Evolutionary conservation across 2,113 vertebrate genomes (phyloP).

Genomic region (Taurulus bubalis): DNA sequence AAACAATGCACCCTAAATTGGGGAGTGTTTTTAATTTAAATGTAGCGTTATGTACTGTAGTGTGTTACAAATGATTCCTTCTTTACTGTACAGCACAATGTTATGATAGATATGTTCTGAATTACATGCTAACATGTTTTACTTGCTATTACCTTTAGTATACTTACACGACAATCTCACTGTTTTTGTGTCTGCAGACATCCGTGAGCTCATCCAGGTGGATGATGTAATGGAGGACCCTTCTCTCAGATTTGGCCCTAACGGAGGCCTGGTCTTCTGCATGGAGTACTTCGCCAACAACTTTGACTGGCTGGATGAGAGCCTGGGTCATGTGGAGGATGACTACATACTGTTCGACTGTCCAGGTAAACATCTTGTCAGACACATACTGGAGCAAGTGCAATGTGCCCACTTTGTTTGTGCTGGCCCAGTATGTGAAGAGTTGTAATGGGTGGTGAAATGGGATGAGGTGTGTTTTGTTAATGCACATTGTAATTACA

Average conservation of each 20-base stretch:
- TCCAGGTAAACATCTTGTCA: constrained; percentile 85
- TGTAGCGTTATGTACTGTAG: no score
- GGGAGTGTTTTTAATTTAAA: background rate
- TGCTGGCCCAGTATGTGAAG: background rate
- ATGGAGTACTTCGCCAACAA: constrained; percentile 99
- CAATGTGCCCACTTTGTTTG: background rate
- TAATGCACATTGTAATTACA: background rate
- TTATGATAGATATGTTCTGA: background rate
- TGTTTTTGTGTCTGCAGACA: constrained; percentile 82
- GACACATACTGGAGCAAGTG: background rate
- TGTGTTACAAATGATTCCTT: background rate
- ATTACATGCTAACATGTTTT: background rate
- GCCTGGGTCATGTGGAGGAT: constrained; percentile 93
- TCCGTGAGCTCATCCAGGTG: constrained; percentile 95
- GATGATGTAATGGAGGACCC: constrained; percentile 98
- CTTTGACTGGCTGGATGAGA: constrained; percentile 94
- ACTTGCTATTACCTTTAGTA: background rate
- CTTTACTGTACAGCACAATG: background rate
- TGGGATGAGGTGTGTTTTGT: background rate
- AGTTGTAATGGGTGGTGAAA: background rate
- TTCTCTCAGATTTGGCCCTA: constrained; percentile 92
- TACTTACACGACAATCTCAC: background rate
- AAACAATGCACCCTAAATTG: background rate
- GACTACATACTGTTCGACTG: constrained; percentile 98
- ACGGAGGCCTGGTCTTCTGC: constrained; percentile 96